Percentiles rank a stretch among this genome's conserved stretches.
phyloP scores from a whole-genome alignment of 2,797 vertebrate genomes.

The Margarornis squamiger region DNA sequence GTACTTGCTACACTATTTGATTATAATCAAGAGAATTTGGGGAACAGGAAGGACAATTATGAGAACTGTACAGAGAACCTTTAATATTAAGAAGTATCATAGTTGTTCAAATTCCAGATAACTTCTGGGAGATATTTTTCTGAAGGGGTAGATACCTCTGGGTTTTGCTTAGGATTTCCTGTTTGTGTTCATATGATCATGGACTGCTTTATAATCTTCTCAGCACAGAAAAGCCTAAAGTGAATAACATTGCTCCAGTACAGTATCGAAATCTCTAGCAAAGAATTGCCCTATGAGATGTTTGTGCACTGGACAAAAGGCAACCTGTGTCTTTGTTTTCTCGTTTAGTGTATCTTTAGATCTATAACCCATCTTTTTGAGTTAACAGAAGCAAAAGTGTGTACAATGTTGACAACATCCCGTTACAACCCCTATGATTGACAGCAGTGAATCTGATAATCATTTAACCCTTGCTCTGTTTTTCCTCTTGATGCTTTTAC shows the following conservation, averaged over 20 bases:
- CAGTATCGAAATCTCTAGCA: neutral
- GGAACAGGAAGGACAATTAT: neutral
- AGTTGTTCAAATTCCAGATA: neutral
- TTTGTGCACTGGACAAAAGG: neutral
- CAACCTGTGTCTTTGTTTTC: neutral
- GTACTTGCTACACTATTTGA: neutral
- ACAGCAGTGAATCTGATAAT: neutral
- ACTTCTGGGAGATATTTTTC: neutral
- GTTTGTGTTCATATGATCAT: neutral
- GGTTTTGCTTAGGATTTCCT: neutral
- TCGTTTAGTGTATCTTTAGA: neutral
- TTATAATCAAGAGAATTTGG: neutral
- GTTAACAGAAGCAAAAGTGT: neutral
- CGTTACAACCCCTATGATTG: accelerated
- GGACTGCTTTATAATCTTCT: neutral
- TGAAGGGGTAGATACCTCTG: neutral
- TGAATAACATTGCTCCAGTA: neutral
- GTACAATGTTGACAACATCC: neutral
- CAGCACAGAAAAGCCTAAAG: neutral
- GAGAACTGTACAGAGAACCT: neutral
- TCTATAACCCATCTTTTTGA: neutral
- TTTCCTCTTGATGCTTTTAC: neutral
- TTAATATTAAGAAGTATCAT: neutral
- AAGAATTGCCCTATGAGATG: neutral
- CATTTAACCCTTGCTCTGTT: neutral